Evolutionary conservation across 1,140 invertebrate genomes (phyloP), one percentile per base, ranked within the genome.

Genomic region (Tribolium madens): DNA sequence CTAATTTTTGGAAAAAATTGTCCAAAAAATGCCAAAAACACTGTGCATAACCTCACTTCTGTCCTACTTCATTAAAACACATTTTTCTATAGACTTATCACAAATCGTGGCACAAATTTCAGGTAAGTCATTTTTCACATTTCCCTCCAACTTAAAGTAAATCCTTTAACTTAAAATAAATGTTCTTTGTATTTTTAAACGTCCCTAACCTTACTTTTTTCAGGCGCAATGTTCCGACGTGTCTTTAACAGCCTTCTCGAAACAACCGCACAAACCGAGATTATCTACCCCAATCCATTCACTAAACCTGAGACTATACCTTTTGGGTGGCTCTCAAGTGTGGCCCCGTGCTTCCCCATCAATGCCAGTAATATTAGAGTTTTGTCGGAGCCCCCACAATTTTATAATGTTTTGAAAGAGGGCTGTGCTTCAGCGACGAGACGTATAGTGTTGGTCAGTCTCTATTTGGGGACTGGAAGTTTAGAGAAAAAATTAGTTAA

Each of bases 381-480:
- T 52, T 91, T 96, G 77, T 88, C 90, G 18, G 91, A 94, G 81
- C 95, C 95, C 2, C 85, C 87, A 42, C 88, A 90, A 71, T 97
- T 96, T 85, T 96, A 96, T 83, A 86, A 91, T 10, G 91, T 89
- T 1, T 82, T 97, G 10, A 83, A 96, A 82, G 86, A 92, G 42
- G 91, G 92, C 85, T 92, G 93, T 80, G 85, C 86, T 79, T 87
- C 85, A 77, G 94, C 97, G 1, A 91, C 91, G 78, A 87, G 88
- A 68, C 90, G 98, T 82, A 95, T 99, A 82, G 92, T 93, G 0
- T 86, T 99, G 57, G 94, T 97, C 1, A 98, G 97, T 53, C 87
- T 99, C 3, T 99, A 99, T 85, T 87, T 99, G 42, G 98, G 98
- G 48, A 98, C 92, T 75, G 97, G 97, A 0, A 83, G 89, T 21